phyloP scores from a whole-genome alignment of 2,888 invertebrate species.

The Drosophila mettleri region DNA sequence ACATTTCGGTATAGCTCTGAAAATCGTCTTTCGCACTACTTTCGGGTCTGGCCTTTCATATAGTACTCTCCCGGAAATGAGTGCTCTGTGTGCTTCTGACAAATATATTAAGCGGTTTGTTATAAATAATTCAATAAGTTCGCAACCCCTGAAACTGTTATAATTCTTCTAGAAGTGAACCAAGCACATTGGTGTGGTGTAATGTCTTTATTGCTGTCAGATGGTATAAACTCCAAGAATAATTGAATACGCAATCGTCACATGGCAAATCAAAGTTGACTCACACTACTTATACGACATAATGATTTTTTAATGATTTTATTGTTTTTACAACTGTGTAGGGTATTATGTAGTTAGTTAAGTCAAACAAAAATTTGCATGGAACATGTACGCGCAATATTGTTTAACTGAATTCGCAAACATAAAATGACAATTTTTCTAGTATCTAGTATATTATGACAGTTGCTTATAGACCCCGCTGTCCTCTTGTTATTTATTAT shows the following conservation, averaged over 20 bases:
- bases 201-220: too few relatives aligned
- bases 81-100: conserved; percentile 25
- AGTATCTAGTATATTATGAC: conserved; percentile 47
- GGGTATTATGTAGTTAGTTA: not conserved
- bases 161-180: not conserved
- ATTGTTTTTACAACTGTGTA: not conserved
- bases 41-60: conserved; percentile 10
- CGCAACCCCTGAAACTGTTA: conserved; percentile 1
- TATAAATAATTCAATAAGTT: conserved; percentile 65
- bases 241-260: too few relatives aligned
- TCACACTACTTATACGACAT: too few relatives aligned
- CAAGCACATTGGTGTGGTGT: not conserved
- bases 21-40: not conserved
- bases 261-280: too few relatives aligned
- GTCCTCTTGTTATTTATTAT: conserved; percentile 13
- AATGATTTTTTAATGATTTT: not conserved
- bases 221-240: too few relatives aligned
- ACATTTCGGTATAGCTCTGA: not conserved
- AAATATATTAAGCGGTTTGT: conserved; percentile 62
- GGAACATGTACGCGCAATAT: conserved; percentile 2
- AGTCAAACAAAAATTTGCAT: too few relatives aligned
- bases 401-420: conserved; percentile 17
- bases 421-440: conserved; percentile 17
- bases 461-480: conserved; percentile 25
- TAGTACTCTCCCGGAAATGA: conserved; percentile 15